Base-by-base conservation (phyloP, 1,140 invertebrate genomes). In the Nomia melanderi region DNA sequence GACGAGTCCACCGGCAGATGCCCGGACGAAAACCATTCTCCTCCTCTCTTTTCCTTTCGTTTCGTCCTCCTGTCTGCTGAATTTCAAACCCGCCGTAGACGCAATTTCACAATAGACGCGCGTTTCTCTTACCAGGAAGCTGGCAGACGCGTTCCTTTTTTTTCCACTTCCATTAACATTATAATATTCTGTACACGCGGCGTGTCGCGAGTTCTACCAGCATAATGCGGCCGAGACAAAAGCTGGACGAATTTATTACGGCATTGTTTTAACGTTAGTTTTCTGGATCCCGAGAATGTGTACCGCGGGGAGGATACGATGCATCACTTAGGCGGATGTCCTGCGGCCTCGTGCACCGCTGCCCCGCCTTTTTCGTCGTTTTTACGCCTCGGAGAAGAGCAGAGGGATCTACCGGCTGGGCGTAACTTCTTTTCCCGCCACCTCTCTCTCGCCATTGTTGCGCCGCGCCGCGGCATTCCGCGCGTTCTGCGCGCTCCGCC, bases 291-390 rank as follows among this genome's bases (percentile, higher is more conserved):
- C 31, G 14, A 71, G 57, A 54, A 56, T 77, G 65, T 71, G 67
- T 36, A 39, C 64, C 14, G 17, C 1, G 1, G 31, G 2, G 57
- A 62, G 74, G 57, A 77, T 54, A 44, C 75, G 44, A 77, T 77
- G 67, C 59, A 71, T 77, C 75, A 77, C 57, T 71, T 62, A 62
- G 47, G 31, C 67, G 75, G 75, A 77, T 54, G 67, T 70, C 67
- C 67, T 71, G 66, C 23, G n/a, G 39, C 6, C 36, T 11, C 59
- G 20, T 2, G 17, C 47, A n/a, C 20, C 47, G 17, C 1, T 31
- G 17, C 4, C 31, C 7, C 33, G 47, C 62, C 75, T 63, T 44
- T 54, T 20, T 6, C 75, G 20, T 25, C 25, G n/a, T 70, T 54
- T 54, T 62, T 62, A 31, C 33, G n/a, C 0, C 27, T 14, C 14